These are phyloP conservation scores for Hippopotamyrus pictus DNA, from an alignment of 2,797 vertebrate species.

Conservation along the genomic window DNA sequence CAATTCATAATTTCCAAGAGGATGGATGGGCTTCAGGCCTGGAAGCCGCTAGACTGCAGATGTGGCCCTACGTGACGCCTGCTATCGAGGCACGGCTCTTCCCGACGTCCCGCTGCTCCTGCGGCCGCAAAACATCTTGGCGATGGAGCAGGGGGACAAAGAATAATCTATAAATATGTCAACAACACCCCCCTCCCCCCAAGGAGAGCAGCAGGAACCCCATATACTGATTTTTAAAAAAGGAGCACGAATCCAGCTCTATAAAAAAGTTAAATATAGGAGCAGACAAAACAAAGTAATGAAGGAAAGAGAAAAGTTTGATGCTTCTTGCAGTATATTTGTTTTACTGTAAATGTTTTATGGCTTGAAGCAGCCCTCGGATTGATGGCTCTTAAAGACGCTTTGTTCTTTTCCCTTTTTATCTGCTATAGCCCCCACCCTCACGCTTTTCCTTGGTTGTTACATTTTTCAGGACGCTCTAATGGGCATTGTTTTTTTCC, in stretches of 20 bases:
- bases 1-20: neutral
- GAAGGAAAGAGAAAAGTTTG: neutral
- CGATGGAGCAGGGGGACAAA: neutral
- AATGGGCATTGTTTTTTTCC: constrained; percentile 51
- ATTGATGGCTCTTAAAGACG: constrained; percentile 43
- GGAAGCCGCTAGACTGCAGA: neutral
- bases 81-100: neutral
- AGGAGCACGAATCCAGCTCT: neutral
- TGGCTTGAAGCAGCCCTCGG: constrained; percentile 37
- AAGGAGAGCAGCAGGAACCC: neutral
- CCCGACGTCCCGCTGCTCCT: neutral
- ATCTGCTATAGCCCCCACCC: constrained; percentile 10
- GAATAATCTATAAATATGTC: neutral
- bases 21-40: neutral
- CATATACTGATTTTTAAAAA: neutral
- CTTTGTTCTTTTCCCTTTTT: constrained; percentile 31
- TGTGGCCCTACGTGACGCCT: neutral
- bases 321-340: constrained; percentile 33
- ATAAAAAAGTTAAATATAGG: constrained; percentile 13
- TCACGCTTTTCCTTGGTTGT: constrained; percentile 37
- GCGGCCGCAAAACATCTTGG: neutral
- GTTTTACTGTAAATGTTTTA: constrained; percentile 61
- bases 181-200: neutral
- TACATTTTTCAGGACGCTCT: constrained; percentile 60
- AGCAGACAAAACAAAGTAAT: neutral